These are phyloP conservation scores for Syngnathus scovelli DNA, from an alignment of 2,113 vertebrate genomes.

Conservation along the genomic window DNA sequence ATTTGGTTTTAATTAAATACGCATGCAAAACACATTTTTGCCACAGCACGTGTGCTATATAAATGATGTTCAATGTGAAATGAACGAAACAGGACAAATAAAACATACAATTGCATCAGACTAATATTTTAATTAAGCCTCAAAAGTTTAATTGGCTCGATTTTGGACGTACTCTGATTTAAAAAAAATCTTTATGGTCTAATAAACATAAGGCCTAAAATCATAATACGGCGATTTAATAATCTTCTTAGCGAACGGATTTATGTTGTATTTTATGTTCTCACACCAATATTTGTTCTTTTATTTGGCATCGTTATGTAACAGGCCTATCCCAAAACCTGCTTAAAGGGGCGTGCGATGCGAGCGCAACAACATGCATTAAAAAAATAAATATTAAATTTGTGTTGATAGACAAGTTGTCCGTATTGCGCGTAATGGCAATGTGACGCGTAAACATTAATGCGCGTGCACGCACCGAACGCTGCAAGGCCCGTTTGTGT, in stretches of 20 bases:
- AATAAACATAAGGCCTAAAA: conserved; percentile 6
- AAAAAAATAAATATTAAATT: background rate
- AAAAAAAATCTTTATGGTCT: background rate
- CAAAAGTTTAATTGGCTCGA: background rate
- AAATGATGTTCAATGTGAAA: background rate
- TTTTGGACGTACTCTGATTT: background rate
- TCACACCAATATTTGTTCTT: background rate
- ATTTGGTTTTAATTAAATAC: background rate
- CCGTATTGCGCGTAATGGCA: background rate
- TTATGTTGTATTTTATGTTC: background rate
- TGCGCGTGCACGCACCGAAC: background rate
- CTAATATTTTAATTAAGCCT: background rate
- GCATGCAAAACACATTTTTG: background rate
- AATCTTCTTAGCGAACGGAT: background rate
- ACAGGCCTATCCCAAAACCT: background rate
- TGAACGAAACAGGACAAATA: background rate
- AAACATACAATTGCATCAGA: background rate
- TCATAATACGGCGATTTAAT: background rate
- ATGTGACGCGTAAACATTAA: background rate
- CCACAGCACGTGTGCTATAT: background rate
- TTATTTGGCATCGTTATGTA: background rate
- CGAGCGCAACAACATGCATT: background rate
- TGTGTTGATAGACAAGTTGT: background rate
- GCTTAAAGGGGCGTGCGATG: background rate
- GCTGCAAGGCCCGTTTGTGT: background rate